phyloP scores from a whole-genome alignment of 2,888 invertebrate species.

The Cephonodes hylas region DNA sequence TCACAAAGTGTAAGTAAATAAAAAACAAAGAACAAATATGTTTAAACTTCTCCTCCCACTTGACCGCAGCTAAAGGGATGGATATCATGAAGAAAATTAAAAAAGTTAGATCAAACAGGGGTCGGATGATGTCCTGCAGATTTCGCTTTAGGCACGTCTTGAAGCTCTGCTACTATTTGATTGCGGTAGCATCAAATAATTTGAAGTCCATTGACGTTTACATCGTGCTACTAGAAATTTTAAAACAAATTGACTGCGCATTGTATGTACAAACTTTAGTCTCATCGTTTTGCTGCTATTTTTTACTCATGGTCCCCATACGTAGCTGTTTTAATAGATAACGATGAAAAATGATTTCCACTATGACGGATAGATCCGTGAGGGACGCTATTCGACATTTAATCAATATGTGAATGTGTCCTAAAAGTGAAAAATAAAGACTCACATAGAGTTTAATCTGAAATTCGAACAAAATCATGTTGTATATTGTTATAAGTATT shows the following conservation, averaged over 20 bases:
- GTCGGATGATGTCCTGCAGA: slow-evolving; percentile 37
- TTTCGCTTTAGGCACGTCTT: slow-evolving; percentile 26
- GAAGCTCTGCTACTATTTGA: background rate
- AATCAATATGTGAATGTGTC: background rate
- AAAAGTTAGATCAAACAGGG: slow-evolving; percentile 62
- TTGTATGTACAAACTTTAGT: background rate
- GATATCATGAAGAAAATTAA: slow-evolving; percentile 60
- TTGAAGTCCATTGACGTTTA: background rate
- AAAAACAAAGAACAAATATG: slow-evolving; percentile 37
- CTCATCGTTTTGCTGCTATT: background rate
- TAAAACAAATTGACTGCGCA: background rate
- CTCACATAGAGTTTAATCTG: background rate
- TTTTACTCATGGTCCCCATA: background rate
- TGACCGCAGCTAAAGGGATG: slow-evolving; percentile 52
- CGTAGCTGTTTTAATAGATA: background rate
- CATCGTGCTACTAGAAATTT: background rate
- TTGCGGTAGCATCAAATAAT: background rate
- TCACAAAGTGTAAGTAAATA: background rate
- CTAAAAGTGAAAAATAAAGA: background rate
- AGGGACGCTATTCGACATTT: background rate
- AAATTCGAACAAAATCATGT: background rate
- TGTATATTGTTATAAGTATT: too few species aligned
- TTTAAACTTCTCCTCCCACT: slow-evolving; percentile 48
- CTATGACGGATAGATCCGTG: background rate
- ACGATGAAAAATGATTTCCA: background rate